These are phyloP conservation scores for Onychostruthus taczanowskii DNA, from an alignment of 2,113 vertebrate genomes.

Conservation along the genomic window DNA sequence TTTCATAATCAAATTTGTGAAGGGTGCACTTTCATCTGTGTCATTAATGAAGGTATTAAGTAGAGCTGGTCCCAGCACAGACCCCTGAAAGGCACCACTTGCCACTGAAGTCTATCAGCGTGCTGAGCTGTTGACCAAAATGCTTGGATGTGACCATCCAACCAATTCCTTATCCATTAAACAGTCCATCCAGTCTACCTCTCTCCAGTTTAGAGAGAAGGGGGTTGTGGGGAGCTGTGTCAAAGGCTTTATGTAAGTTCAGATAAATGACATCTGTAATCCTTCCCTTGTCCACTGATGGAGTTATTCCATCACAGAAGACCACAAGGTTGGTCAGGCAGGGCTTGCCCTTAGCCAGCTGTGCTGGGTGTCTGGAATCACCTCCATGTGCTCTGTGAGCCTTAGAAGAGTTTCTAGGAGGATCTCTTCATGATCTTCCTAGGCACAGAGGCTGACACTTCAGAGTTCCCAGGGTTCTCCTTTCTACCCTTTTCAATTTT, in stretches of 20 bases:
- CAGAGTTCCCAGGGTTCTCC: not conserved
- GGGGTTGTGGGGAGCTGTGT: not conserved
- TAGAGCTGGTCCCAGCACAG: not conserved
- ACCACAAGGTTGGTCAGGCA: not conserved
- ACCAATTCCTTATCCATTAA: no score
- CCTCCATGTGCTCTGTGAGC: not conserved
- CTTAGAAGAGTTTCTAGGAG: not conserved
- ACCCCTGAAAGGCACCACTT: not conserved
- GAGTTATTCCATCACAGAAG: not conserved
- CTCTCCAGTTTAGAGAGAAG: not conserved
- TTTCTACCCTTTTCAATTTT: not conserved
- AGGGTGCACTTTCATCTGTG: not conserved
- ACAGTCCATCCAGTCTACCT: no score
- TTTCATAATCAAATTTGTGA: not conserved
- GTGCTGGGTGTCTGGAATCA: not conserved
- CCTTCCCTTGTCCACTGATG: not conserved
- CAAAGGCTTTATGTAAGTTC: not conserved
- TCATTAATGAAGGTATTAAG: not conserved
- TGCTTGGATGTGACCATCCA: accelerated
- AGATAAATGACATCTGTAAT: not conserved
- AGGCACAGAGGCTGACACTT: not conserved
- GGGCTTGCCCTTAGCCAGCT: no score
- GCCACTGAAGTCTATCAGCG: not conserved
- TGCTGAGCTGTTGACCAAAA: not conserved
- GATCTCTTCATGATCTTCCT: not conserved